Base-by-base conservation (phyloP, 2,888 invertebrate genomes). In the Cacoxenus indagator region DNA sequence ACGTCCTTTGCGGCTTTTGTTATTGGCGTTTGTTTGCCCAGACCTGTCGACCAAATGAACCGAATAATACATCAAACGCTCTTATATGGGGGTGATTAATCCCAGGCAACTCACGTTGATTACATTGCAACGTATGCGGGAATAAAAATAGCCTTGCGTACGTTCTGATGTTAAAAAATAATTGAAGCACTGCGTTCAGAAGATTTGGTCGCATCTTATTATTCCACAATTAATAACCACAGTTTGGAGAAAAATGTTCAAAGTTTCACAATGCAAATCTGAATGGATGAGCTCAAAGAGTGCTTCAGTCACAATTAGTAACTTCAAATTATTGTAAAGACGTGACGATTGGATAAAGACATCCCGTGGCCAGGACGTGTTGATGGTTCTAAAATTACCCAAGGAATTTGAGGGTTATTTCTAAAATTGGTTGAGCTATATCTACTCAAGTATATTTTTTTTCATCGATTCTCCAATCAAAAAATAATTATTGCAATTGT, bases 21-120 rank as follows among this genome's bases (percentile, higher is more conserved):
- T 68, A 67, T 68, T 74, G 72, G 76, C 78, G 77, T 77, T 84
- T 86, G 82, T 87, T 87, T 87, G 85, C 85, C 78, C 86, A 84
- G 87, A 87, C 87, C 88, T 88, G 88, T 88, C 88, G 87, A 84
- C 85, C 88, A 89, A 89, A 89, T 88, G 87, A 88, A 87, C 87
- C 88, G 85, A 88, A 88, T 88, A 89, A 89, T 88, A 87, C 86
- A 86, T 88, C 87, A 88, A 88, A 87, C 88, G 88, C 83, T 85
- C 81, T 78, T 85, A 78, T 86, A 83, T 84, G 80, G 83, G 87
- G 87, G 87, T 87, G 87, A 87, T 86, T 87, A 86, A 86, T 86
- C 82, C 84, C 76, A 82, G 84, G 84, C 86, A 84, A 87, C 87
- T 75, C 76, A 68, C 66, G 70, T 72, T 88, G 87, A 88, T 89